Conservation (phyloP, 2,797 vertebrate genomes). For the Choloepus didactylus region DNA sequence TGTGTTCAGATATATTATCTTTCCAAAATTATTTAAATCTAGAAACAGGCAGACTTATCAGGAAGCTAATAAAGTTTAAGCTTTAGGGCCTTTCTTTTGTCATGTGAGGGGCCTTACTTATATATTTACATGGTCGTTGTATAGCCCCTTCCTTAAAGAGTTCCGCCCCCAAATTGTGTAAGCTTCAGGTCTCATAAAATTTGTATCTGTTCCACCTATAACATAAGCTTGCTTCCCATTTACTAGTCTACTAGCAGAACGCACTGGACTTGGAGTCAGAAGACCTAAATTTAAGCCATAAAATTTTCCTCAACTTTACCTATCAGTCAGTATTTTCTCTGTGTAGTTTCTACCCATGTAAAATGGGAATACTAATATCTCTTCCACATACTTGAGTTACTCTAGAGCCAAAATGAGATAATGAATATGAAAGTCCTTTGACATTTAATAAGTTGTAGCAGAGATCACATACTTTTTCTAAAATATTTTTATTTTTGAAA, state of each 20-base stretch:
- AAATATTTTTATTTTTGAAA: conserved; percentile 34
- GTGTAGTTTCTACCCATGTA: neutral
- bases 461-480: conserved; percentile 34
- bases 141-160: neutral
- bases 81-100: neutral
- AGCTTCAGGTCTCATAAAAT: conserved; percentile 5
- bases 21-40: conserved; percentile 39
- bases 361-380: neutral
- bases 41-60: conserved; percentile 26
- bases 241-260: neutral
- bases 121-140: conserved; percentile 3
- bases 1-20: conserved; percentile 23
- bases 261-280: neutral
- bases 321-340: neutral
- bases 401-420: conserved; percentile 30
- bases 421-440: neutral
- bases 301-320: neutral
- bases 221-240: neutral
- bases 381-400: neutral
- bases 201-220: neutral
- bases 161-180: neutral
- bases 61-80: neutral
- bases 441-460: neutral
- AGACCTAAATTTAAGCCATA: neutral
- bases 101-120: neutral